phyloP scores from a whole-genome alignment of 2,888 invertebrate species.

The Dendrolimus houi region DNA sequence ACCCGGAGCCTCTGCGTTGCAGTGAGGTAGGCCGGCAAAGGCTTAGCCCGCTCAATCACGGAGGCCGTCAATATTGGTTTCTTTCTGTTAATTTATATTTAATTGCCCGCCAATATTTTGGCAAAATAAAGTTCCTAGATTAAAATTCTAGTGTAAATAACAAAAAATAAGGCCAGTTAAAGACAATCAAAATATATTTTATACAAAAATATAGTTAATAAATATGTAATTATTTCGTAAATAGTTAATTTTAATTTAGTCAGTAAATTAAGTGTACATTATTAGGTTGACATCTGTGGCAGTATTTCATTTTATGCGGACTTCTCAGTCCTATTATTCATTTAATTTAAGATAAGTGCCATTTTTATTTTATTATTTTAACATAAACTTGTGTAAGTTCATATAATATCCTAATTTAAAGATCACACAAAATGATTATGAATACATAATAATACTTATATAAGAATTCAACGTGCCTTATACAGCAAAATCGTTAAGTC shows the following conservation, averaged over 20 bases:
- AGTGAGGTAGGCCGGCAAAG: no score
- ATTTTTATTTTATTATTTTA: slow-evolving; percentile 22
- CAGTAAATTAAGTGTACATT: slow-evolving; percentile 37
- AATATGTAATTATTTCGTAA: slow-evolving; percentile 12
- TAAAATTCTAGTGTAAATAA: not conserved
- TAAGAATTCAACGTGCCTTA: slow-evolving; percentile 60
- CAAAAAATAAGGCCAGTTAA: slow-evolving; percentile 12
- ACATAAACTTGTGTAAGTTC: no score
- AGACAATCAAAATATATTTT: slow-evolving; percentile 3
- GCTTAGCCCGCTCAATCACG: no score
- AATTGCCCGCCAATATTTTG: not conserved
- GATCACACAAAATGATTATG: not conserved
- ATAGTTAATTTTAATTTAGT: slow-evolving; percentile 2
- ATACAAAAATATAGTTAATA: slow-evolving; percentile 10
- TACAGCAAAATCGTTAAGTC: slow-evolving; percentile 69
- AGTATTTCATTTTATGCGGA: slow-evolving; percentile 58
- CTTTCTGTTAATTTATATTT: no score
- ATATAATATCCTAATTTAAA: no score
- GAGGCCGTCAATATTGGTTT: no score
- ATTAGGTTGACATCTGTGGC: slow-evolving; percentile 65
- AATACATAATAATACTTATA: not conserved
- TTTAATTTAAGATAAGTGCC: slow-evolving; percentile 36
- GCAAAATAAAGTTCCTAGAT: not conserved
- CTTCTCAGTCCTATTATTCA: slow-evolving; percentile 25
- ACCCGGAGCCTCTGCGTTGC: no score